phyloP scores from a whole-genome alignment of 35 echinoderm and acorn worm species.

The Ptychodera flava region DNA sequence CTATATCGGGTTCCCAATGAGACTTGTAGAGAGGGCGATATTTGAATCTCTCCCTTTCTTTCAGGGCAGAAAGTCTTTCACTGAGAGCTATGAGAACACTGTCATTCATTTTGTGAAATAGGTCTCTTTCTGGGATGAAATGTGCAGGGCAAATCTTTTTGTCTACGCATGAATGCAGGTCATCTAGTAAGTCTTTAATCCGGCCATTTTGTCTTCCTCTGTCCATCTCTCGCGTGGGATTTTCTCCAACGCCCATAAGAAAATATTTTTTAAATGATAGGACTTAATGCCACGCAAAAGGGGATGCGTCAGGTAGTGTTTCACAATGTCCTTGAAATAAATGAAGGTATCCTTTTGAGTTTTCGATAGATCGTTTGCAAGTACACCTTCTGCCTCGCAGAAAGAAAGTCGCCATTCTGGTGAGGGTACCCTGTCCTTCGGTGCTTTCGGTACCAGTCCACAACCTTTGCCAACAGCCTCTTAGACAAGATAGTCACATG shows the following conservation, averaged over 20 bases:
- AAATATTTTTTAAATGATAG: neutral
- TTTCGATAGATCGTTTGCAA: neutral
- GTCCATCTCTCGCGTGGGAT: neutral
- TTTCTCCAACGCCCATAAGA: neutral
- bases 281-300: neutral
- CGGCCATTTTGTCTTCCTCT: neutral
- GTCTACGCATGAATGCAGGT: neutral
- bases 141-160: neutral
- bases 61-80: no score
- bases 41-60: no score
- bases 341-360: neutral
- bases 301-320: neutral
- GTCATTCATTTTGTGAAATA: neutral
- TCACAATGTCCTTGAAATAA: neutral
- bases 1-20: no score
- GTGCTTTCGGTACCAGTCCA: no score
- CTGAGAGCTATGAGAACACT: no score
- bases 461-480: no score
- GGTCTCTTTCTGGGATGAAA: neutral
- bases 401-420: neutral
- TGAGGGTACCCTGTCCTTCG: no score
- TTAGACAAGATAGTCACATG: no score
- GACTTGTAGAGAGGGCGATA: no score
- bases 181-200: neutral
- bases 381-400: neutral